Conservation (phyloP, 1,140 invertebrate genomes). For the Hylaeus volcanicus region DNA sequence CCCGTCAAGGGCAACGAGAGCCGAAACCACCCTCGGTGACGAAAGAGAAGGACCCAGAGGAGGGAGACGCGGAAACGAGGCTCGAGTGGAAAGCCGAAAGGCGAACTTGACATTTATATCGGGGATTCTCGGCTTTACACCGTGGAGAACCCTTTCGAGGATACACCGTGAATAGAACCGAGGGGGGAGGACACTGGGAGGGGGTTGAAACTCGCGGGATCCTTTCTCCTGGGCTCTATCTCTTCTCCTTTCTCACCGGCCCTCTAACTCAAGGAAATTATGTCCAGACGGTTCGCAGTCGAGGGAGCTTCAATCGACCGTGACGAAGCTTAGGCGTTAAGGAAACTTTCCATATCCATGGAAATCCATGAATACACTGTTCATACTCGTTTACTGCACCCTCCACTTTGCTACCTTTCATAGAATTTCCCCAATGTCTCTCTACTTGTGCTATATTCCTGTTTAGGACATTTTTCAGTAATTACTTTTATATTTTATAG, state of each 20-base stretch:
- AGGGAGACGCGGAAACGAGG: neutral
- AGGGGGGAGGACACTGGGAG: conserved; percentile 13
- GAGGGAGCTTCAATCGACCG: conserved; percentile 36
- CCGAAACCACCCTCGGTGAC: conserved; percentile 61
- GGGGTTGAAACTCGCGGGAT: conserved; percentile 1
- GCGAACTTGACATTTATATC: conserved; percentile 80
- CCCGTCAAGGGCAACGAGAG: conserved; percentile 65
- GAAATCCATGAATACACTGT: neutral
- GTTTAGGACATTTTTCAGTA: too few species aligned
- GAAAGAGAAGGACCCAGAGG: conserved; percentile 52
- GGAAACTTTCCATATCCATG: conserved; percentile 16
- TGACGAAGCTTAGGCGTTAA: neutral
- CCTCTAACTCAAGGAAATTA: conserved; percentile 41
- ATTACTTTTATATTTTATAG: too few species aligned
- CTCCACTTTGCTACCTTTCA: neutral
- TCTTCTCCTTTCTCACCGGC: conserved; percentile 12
- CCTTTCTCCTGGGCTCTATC: conserved; percentile 33
- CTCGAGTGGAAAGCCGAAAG: conserved; percentile 72
- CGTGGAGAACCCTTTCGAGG: conserved; percentile 69
- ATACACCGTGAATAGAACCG: conserved; percentile 30
- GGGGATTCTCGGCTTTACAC: conserved; percentile 80
- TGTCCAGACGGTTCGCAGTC: conserved; percentile 17
- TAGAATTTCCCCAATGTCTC: too few species aligned
- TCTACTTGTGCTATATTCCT: too few species aligned
- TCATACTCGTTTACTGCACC: neutral